Conservation (phyloP, 2,113 vertebrate species). For the Orthochromis indermauri region DNA sequence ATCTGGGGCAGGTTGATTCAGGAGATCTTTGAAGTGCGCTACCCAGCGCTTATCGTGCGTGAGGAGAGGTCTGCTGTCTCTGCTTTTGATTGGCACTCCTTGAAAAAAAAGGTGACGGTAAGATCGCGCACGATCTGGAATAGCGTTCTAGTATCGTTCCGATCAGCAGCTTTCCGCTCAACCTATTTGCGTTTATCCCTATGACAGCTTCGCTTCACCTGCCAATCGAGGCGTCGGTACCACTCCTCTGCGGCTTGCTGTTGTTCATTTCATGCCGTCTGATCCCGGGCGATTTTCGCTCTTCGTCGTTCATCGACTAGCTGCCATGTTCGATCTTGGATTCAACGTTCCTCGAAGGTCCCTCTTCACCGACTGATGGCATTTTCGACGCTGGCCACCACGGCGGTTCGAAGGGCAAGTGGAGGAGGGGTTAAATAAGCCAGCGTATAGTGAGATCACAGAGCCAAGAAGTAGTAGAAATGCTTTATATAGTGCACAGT, state of each 20-base stretch:
- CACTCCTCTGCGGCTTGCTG: neutral
- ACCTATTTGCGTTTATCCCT: neutral
- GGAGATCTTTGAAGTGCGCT: neutral
- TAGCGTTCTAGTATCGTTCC: neutral
- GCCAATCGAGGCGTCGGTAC: accelerated
- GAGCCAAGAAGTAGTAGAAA: neutral
- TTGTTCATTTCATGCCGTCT: neutral
- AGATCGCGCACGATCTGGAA: accelerated
- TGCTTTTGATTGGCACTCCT: too few relatives aligned
- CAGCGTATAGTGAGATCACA: neutral
- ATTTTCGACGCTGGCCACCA: neutral
- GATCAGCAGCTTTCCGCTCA: neutral
- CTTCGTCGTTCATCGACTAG: neutral
- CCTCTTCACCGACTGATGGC: neutral
- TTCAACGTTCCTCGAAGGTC: neutral
- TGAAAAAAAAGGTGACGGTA: neutral
- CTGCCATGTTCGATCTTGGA: neutral
- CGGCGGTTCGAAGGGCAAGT: neutral
- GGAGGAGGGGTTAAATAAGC: neutral
- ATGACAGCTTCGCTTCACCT: neutral
- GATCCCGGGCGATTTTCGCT: neutral
- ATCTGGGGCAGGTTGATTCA: neutral
- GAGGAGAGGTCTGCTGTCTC: neutral
- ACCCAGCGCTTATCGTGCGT: neutral
- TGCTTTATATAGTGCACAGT: neutral